Percentiles rank a stretch among this genome's conserved stretches.
These are phyloP conservation scores for Coptodon bakossiorum DNA, from an alignment of 2,113 vertebrate species.

Conservation along the genomic window DNA sequence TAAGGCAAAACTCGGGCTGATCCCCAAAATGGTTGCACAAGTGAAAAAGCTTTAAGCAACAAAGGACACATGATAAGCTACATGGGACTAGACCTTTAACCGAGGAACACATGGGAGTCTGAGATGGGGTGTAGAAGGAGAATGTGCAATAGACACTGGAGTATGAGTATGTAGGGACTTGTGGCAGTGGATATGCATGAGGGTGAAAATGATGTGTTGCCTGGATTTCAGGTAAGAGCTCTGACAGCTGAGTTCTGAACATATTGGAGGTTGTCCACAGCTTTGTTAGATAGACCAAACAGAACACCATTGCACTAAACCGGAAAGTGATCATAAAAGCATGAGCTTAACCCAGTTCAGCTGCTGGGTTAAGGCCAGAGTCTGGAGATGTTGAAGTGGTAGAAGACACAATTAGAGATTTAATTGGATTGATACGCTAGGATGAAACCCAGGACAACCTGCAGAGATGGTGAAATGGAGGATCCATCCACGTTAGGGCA, in stretches of 20 bases:
- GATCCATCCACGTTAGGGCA: neutral
- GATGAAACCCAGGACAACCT: neutral
- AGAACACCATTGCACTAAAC: neutral
- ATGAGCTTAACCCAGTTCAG: no score
- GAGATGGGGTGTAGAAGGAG: neutral
- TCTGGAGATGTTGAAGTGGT: neutral
- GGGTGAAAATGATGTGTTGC: neutral
- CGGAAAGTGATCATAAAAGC: neutral
- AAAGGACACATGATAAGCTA: neutral
- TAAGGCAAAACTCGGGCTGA: accelerated
- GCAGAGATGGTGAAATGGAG: neutral
- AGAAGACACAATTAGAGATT: neutral
- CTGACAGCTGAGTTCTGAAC: neutral
- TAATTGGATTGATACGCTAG: neutral
- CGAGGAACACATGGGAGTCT: neutral
- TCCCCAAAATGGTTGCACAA: neutral
- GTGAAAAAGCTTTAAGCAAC: neutral
- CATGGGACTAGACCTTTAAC: neutral
- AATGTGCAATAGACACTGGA: neutral
- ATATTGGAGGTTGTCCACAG: neutral
- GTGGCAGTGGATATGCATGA: neutral
- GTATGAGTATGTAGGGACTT: neutral
- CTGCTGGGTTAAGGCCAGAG: neutral
- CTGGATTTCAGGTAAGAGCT: neutral
- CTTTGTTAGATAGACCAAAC: neutral